Conservation (phyloP, 2,797 vertebrate species). For the Heteromormyrus szaboi region DNA sequence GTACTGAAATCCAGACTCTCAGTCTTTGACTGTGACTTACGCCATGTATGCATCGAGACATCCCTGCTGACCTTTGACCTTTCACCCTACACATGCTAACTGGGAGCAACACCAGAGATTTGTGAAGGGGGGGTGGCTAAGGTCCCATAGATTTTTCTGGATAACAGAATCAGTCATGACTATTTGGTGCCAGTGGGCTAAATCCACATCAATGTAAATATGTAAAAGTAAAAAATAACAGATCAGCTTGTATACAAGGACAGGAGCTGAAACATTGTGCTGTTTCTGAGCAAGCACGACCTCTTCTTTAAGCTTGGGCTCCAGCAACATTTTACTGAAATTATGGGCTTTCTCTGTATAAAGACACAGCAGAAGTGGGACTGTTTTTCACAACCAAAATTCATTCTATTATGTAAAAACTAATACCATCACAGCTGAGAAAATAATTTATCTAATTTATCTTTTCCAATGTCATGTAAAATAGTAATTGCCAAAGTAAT, state of each 20-base stretch:
- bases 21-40: background rate
- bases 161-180: background rate
- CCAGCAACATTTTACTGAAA: background rate
- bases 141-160: background rate
- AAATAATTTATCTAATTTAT: background rate
- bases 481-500: background rate
- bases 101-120: background rate
- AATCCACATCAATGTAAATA: background rate
- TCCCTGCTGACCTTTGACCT: background rate
- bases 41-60: background rate
- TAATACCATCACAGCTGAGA: background rate
- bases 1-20: background rate
- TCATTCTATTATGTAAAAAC: background rate
- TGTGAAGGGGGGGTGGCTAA: background rate
- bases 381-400: background rate
- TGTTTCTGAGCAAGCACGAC: background rate
- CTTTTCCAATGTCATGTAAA: background rate
- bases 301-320: background rate
- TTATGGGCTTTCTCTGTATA: background rate
- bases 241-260: background rate
- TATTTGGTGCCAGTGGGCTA: too few species aligned
- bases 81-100: background rate
- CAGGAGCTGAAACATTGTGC: background rate
- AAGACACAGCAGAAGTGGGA: background rate
- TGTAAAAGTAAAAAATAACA: background rate